Conservation (phyloP, 2,113 vertebrate genomes). For the Naja naja region DNA sequence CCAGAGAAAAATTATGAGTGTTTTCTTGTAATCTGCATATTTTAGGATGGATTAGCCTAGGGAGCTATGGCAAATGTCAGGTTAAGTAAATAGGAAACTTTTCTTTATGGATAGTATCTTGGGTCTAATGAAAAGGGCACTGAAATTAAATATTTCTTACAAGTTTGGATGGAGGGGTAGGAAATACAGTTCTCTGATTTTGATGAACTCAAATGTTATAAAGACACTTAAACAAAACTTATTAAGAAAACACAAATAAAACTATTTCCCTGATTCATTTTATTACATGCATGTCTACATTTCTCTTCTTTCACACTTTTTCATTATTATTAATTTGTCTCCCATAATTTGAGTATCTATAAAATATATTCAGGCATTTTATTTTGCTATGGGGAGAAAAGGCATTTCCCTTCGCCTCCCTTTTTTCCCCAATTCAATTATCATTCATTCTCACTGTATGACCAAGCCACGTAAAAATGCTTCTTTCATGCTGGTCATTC, state of each 20-base stretch:
- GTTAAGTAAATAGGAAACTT: neutral
- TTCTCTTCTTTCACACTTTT: neutral
- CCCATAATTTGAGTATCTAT: neutral
- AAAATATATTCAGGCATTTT: neutral
- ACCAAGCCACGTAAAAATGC: too few relatives aligned
- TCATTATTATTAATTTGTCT: neutral
- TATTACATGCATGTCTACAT: neutral
- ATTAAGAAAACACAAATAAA: neutral
- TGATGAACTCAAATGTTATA: neutral
- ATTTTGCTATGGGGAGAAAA: neutral
- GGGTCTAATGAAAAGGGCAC: neutral
- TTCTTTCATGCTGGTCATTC: too few relatives aligned
- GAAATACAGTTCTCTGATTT: neutral
- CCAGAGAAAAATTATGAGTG: too few relatives aligned
- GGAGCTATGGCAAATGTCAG: neutral
- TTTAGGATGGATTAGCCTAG: neutral
- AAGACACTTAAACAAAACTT: neutral
- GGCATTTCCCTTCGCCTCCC: neutral
- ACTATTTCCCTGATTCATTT: neutral
- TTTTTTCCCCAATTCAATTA: neutral
- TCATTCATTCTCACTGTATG: too few relatives aligned
- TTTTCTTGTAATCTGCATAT: too few relatives aligned
- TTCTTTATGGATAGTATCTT: slow-evolving; percentile 1
- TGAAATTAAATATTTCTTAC: slow-evolving; percentile 2
- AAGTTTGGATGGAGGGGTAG: neutral